Base-by-base conservation (phyloP, 2,113 vertebrate species). In the Pollachius pollachius region DNA sequence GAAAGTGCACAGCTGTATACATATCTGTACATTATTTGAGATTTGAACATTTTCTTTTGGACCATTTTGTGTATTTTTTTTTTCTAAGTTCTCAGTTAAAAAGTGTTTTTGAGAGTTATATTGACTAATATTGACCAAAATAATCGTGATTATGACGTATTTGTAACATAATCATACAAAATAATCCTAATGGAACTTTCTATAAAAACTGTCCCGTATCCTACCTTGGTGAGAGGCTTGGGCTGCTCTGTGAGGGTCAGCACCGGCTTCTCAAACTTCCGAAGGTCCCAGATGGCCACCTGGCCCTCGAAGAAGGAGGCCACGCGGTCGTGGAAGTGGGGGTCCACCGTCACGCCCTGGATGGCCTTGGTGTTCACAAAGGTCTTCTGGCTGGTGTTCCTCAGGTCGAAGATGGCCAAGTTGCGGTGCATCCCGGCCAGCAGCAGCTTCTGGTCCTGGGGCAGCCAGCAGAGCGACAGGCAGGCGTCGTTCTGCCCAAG, bases 321-420 rank as follows among this genome's bases (percentile, higher is more conserved):
- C 54, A 99, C 96, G 0, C 97, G 94, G 82, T 99, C 96, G 0
- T 93, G 95, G 89, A 98, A 97, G 82, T 96, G 95, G 0, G 97
- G 97, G 84, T 99, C 97, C 0, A 99, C 97, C 0, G 95, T 95
- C 65, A 99, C 97, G 0, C 97, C 97, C 76, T 99, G 97, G 76
- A 99, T 95, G 82, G 97, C 97, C 88, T 99, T 99, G 48, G 97
- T 99, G 86, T 99, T 99, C 17, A 98, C 97, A 75, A 99, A 99
- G 15, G 98, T 98, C 77, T 99, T 99, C 84, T 99, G 97, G 89
- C 95, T 99, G 0, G 96, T 98, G 87, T 98, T 98, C 70, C 97
- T 93, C 75, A 99, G 91, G 87, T 99, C 97, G 65, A 99, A 99
- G 75, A 99, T 98, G 19, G 96, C 96, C 52, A 99, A 85, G 81